These are phyloP conservation scores for Sicus ferrugineus DNA, from an alignment of 2,888 invertebrate genomes.

Conservation along the genomic window DNA sequence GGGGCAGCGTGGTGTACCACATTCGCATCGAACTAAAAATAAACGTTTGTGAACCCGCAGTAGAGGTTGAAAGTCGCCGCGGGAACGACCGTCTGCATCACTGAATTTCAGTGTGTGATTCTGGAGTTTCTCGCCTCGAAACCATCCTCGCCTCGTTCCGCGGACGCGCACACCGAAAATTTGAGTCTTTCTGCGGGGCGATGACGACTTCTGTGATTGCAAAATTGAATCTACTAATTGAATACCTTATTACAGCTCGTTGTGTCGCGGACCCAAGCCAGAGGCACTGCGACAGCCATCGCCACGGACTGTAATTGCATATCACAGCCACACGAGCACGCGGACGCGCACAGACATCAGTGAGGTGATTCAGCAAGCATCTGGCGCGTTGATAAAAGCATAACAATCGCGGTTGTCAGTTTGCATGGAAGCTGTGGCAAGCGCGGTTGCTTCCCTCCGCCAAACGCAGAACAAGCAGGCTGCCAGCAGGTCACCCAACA, in stretches of 20 bases:
- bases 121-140: too few relatives aligned
- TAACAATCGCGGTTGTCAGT: conserved; percentile 33
- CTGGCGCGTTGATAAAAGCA: conserved; percentile 6
- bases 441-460: conserved; percentile 23
- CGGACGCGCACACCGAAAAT: background rate
- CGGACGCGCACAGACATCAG: background rate
- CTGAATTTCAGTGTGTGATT: too few relatives aligned
- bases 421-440: conserved; percentile 36
- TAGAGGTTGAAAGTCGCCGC: too few relatives aligned
- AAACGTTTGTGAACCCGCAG: too few relatives aligned
- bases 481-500: background rate
- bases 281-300: background rate
- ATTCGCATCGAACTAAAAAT: background rate
- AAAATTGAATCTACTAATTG: conserved; percentile 30
- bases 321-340: background rate
- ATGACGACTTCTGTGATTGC: background rate
- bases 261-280: conserved; percentile 16
- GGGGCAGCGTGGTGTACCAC: background rate
- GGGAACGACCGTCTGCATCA: too few relatives aligned
- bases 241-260: conserved; percentile 29
- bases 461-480: background rate
- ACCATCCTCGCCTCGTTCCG: background rate
- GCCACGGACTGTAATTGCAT: background rate
- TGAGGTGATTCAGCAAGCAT: conserved; percentile 12
- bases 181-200: conserved; percentile 2